Percentiles rank a stretch among this genome's conserved stretches.
phyloP scores from a whole-genome alignment of 2,113 vertebrate genomes.

The Empidonax alnorum region DNA sequence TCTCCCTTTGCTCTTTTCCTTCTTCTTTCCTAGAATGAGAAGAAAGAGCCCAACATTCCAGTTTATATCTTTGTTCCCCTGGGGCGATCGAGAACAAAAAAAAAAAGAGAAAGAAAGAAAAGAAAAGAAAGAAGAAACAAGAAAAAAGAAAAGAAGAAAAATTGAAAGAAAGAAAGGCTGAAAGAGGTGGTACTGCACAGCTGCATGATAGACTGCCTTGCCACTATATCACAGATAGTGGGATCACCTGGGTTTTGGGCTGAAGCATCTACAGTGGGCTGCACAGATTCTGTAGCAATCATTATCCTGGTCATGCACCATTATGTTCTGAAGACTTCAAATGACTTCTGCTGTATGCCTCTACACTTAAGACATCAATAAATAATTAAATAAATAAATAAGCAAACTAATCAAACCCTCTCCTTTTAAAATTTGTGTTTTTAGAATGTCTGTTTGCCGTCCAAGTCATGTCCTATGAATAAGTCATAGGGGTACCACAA shows the following conservation, averaged over 20 bases:
- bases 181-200: background rate
- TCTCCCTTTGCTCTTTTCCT: background rate
- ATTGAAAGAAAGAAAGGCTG: background rate
- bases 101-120: too few species aligned
- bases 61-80: background rate
- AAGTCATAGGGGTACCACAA: background rate
- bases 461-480: background rate
- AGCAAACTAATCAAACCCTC: fast-evolving
- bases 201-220: background rate
- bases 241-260: background rate
- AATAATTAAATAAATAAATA: background rate
- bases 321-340: background rate
- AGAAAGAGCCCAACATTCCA: background rate
- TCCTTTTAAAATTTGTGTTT: background rate
- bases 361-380: background rate
- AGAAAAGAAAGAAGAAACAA: too few species aligned
- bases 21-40: background rate
- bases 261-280: fast-evolving
- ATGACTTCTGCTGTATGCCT: background rate
- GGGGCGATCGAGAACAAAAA: too few species aligned
- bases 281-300: too few species aligned
- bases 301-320: fast-evolving
- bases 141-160: too few species aligned
- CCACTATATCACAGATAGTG: fast-evolving
- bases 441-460: background rate